These are phyloP conservation scores for Elymnias hypermnestra DNA, from an alignment of 1,140 invertebrate genomes.

Conservation along the genomic window DNA sequence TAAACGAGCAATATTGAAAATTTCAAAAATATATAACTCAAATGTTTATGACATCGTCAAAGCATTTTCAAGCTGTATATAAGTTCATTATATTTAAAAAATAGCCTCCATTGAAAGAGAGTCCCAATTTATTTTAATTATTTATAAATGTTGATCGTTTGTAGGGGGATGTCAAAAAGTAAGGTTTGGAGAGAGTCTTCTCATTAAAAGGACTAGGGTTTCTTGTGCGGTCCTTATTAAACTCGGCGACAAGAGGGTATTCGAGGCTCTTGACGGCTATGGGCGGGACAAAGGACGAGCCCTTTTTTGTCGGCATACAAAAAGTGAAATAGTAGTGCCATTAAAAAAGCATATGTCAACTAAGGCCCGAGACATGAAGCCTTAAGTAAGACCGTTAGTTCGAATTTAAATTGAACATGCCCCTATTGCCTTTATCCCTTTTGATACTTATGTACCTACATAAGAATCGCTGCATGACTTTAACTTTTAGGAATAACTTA, in stretches of 20 bases:
- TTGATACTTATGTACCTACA: too few species aligned
- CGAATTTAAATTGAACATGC: too few species aligned
- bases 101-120: too few species aligned
- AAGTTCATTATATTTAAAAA: too few species aligned
- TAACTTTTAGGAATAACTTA: too few species aligned
- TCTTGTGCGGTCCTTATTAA: slow-evolving; percentile 45
- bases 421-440: too few species aligned
- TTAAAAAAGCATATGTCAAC: not conserved
- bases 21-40: too few species aligned
- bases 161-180: slow-evolving; percentile 2
- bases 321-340: slow-evolving; percentile 2
- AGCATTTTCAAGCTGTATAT: too few species aligned
- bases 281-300: not conserved
- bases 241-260: slow-evolving; percentile 26
- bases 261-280: slow-evolving; percentile 28
- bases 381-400: too few species aligned
- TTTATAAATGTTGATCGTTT: slow-evolving; percentile 10
- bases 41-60: too few species aligned
- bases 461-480: too few species aligned
- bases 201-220: slow-evolving; percentile 47
- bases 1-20: too few species aligned
- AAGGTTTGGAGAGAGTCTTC: slow-evolving; percentile 25
- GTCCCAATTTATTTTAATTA: slow-evolving; percentile 10
- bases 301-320: slow-evolving; percentile 5
- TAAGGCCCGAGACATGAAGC: not conserved